Evolutionary conservation across 2,888 invertebrate species (phyloP), one percentile per base, ranked within the genome.

Genomic region (Dromius quadrimaculatus): DNA sequence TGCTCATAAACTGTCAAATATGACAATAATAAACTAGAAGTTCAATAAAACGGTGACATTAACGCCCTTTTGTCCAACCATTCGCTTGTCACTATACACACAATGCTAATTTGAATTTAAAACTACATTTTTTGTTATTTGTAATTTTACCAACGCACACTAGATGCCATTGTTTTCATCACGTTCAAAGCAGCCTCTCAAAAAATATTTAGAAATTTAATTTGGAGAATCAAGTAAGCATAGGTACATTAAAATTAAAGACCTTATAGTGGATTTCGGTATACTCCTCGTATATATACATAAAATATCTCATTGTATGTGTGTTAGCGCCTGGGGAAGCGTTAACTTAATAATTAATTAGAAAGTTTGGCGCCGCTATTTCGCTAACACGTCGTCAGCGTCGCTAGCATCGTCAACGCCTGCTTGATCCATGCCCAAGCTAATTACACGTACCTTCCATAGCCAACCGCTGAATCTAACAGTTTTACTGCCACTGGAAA

Each of bases 1-100:
- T n/a, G 19, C 13, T 22, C 64, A 64, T 64, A 61, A 61, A 61
- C 19, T 23, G 36, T 64, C 64, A 64, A 64, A 64, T 64, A 64
- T 64, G 64, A 64, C 64, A 64, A 64, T 64, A 47, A 64, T 64
- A 64, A 64, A 64, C 47, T 11, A 32, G 20, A 20, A 19, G 34
- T 36, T 36, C 59, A 59, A 59, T 59, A 59, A 36, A 19, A 17
- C 19, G 9, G 13, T 47, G 47, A n/a, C 2, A 47, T 8, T 9
- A n/a, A 32, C 8, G n/a, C 3, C 5, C 54, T n/a, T 54, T 22
- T 15, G 28, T 54, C 28, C 54, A 15, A 20, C 19, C 9, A 20
- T 11, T 11, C 47, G 15, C 54, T 8, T 15, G n/a, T 11, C 11
- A 22, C 20, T 6, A 19, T 9, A 19, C 9, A 19, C 19, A 50